phyloP scores from a whole-genome alignment of 2,113 vertebrate genomes.

The Lagopus leucura region DNA sequence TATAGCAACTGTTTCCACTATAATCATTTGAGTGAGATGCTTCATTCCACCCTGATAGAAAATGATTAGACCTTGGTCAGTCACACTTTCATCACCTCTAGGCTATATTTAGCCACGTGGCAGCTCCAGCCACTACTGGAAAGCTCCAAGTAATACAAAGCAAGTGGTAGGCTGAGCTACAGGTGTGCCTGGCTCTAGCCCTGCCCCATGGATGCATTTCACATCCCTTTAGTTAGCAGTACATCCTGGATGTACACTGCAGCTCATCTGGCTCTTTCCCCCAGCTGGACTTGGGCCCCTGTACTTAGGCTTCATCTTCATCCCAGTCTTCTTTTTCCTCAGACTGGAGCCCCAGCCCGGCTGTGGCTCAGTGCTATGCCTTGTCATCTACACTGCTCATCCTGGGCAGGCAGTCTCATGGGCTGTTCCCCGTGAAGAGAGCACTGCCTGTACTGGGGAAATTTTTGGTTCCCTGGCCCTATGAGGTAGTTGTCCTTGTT shows the following conservation, averaged over 20 bases:
- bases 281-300: not conserved
- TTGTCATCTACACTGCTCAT: not conserved
- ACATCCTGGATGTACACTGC: not conserved
- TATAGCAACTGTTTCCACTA: not conserved
- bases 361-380: not conserved
- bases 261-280: not conserved
- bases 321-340: not conserved
- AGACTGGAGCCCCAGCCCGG: not conserved
- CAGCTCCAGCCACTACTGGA: not conserved
- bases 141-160: not conserved
- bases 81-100: not conserved
- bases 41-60: not conserved
- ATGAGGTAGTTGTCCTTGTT: not conserved
- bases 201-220: not conserved
- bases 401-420: too few species aligned
- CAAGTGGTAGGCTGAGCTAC: not conserved
- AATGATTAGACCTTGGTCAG: not conserved
- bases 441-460: fast-evolving
- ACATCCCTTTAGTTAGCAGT: not conserved
- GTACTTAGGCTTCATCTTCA: not conserved
- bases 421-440: fast-evolving
- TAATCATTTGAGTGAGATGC: not conserved
- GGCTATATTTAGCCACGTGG: not conserved
- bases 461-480: not conserved
- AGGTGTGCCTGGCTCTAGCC: not conserved